Conservation (phyloP, 2,797 vertebrate genomes). For the Pantherophis alleghaniensis region DNA sequence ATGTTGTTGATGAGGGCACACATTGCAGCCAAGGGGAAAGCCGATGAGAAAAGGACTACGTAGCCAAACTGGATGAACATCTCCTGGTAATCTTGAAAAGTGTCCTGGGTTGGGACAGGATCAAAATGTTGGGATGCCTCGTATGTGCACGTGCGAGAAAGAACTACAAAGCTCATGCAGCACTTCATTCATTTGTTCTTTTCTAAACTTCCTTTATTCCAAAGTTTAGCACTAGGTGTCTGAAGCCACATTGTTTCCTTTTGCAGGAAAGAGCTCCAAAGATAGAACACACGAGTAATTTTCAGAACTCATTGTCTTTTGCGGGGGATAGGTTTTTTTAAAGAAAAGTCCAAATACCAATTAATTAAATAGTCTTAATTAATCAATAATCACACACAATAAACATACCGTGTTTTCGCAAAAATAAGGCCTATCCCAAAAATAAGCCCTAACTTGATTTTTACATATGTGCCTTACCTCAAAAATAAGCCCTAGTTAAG, state of each 20-base stretch:
- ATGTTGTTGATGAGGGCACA: constrained; percentile 96
- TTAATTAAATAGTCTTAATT: neutral
- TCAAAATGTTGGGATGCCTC: rapidly evolving
- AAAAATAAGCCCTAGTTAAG: too few relatives aligned
- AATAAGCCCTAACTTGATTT: too few relatives aligned
- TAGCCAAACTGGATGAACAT: constrained; percentile 99
- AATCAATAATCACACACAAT: neutral
- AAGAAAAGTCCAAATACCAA: neutral
- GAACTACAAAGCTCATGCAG: neutral
- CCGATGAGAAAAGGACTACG: constrained; percentile 95
- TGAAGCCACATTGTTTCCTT: neutral
- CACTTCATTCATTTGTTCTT: neutral
- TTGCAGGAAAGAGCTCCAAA: neutral
- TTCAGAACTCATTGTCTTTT: neutral
- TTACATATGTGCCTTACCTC: too few relatives aligned
- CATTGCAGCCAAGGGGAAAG: constrained; percentile 93
- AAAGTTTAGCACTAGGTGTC: neutral
- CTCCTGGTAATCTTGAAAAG: constrained; percentile 97
- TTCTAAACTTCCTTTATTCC: neutral
- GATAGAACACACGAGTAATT: neutral
- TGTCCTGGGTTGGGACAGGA: constrained; percentile 76
- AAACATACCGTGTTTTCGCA: rapidly evolving
- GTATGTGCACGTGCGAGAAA: neutral
- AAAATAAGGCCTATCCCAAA: too few relatives aligned
- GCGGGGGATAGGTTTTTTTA: neutral